Conservation (phyloP, 2,797 vertebrate genomes). For the Pangasius macronema region DNA sequence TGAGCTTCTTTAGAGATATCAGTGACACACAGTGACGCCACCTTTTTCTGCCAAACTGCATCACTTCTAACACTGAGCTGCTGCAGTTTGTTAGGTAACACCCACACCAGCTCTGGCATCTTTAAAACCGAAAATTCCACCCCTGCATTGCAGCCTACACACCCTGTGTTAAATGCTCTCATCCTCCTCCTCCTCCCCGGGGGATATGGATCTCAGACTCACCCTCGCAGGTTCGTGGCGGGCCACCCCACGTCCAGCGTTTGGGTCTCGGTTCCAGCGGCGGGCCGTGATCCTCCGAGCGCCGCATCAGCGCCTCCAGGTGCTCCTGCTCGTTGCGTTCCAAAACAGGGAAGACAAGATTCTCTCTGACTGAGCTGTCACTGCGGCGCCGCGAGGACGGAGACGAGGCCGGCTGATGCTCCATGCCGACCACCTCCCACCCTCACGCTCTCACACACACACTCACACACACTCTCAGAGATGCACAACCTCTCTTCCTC, state of each 20-base stretch:
- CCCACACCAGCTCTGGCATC: background rate
- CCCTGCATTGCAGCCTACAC: constrained; percentile 79
- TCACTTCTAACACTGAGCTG: background rate
- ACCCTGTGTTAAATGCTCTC: constrained; percentile 63
- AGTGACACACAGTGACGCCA: constrained; percentile 30
- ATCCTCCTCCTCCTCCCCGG: constrained; percentile 23
- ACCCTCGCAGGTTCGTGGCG: constrained; percentile 75
- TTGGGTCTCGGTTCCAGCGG: constrained; percentile 91
- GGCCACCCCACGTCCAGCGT: constrained; percentile 90
- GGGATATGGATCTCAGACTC: constrained; percentile 58
- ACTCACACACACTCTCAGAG: background rate
- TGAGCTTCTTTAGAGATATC: constrained; percentile 36
- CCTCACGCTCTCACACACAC: constrained; percentile 27
- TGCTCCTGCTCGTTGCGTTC: constrained; percentile 88
- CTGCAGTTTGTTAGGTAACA: constrained; percentile 6
- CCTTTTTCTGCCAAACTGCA: constrained; percentile 11
- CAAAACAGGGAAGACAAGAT: constrained; percentile 77
- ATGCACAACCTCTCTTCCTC: constrained; percentile 2
- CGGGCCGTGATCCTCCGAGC: constrained; percentile 79
- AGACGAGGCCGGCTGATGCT: constrained; percentile 68
- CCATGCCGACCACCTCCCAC: constrained; percentile 73
- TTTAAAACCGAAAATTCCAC: constrained; percentile 40
- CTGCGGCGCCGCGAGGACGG: constrained; percentile 75
- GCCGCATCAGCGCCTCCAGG: constrained; percentile 90
- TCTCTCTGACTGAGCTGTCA: constrained; percentile 79